Evolutionary conservation across 2,113 vertebrate genomes (phyloP).

Genomic region (Ranitomeya imitator): DNA sequence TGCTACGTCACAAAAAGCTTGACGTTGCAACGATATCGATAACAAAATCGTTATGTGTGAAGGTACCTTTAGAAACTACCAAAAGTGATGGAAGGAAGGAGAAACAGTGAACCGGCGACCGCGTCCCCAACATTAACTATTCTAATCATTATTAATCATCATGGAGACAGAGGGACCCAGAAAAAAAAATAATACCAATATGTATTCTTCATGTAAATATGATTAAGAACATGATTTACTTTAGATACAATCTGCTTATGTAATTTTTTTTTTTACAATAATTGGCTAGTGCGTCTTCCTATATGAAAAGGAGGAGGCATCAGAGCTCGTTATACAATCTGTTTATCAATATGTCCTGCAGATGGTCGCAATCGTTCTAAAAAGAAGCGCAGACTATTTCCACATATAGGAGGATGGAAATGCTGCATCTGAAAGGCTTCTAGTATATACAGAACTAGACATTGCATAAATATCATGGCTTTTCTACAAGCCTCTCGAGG

Average conservation of each 20-base stretch:
- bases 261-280: slow-evolving; percentile 32
- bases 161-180: neutral
- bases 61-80: too few relatives aligned
- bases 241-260: slow-evolving; percentile 13
- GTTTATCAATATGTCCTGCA: slow-evolving; percentile 36
- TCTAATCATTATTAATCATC: too few relatives aligned
- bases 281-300: neutral
- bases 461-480: slow-evolving; percentile 9
- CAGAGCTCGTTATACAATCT: slow-evolving; percentile 19
- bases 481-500: neutral
- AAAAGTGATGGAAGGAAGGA: too few relatives aligned
- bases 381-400: neutral
- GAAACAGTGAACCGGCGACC: too few relatives aligned
- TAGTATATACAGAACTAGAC: slow-evolving; percentile 5
- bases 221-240: slow-evolving; percentile 24
- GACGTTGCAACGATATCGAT: too few relatives aligned
- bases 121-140: too few relatives aligned
- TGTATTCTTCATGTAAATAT: slow-evolving; percentile 32
- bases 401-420: neutral
- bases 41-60: too few relatives aligned
- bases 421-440: neutral
- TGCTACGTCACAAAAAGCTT: too few relatives aligned
- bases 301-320: slow-evolving; percentile 14
- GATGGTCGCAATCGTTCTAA: neutral
- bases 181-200: slow-evolving; percentile 11